phyloP scores from a whole-genome alignment of 2,113 vertebrate genomes.

The Thinocorus orbignyianus region DNA sequence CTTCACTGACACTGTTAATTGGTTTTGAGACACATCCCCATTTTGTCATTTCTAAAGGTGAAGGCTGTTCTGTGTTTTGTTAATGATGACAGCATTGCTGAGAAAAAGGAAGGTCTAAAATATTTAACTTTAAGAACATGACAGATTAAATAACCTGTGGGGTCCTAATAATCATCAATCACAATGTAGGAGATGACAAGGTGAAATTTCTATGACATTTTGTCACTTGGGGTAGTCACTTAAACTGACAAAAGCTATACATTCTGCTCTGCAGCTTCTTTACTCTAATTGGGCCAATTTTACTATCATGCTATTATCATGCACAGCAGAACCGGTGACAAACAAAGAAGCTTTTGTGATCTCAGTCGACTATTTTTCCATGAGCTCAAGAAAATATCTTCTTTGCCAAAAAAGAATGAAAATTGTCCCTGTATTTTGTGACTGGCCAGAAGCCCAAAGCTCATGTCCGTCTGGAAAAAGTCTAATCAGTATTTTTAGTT shows the following conservation, averaged over 20 bases:
- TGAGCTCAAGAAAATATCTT: conserved; percentile 63
- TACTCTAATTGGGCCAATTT: conserved; percentile 60
- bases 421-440: conserved; percentile 49
- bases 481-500: conserved; percentile 41
- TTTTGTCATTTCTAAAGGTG: conserved; percentile 72
- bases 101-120: conserved; percentile 57
- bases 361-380: conserved; percentile 55
- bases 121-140: conserved; percentile 66
- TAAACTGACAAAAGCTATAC: conserved; percentile 67
- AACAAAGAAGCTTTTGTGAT: conserved; percentile 65
- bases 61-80: conserved; percentile 71
- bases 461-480: not conserved
- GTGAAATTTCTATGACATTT: conserved; percentile 51
- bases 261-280: conserved; percentile 59
- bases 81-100: conserved; percentile 52
- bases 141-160: conserved; percentile 59
- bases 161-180: conserved; percentile 58
- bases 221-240: conserved; percentile 45
- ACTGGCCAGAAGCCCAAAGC: conserved; percentile 39
- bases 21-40: conserved; percentile 68
- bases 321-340: conserved; percentile 44
- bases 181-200: conserved; percentile 56
- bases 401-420: conserved; percentile 57
- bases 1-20: conserved; percentile 70
- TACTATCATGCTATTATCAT: conserved; percentile 61